Evolutionary conservation across 2,888 invertebrate genomes (phyloP).

Genomic region (Phortica okadai): DNA sequence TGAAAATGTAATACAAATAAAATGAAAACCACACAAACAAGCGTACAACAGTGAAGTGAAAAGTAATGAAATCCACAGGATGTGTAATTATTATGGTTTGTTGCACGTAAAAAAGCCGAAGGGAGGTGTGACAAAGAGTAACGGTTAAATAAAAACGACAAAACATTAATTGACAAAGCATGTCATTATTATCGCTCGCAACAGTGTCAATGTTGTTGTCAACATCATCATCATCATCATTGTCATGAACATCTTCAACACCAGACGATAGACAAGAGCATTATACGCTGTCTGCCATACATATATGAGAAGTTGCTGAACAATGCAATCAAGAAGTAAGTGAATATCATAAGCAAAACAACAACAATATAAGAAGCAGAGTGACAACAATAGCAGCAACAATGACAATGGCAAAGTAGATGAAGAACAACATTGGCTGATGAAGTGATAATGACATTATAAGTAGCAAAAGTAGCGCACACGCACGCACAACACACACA

Average conservation of each 20-base stretch:
- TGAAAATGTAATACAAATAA: no score
- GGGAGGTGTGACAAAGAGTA: no score
- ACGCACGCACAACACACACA: neutral
- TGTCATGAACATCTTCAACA: neutral
- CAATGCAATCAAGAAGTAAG: slow-evolving; percentile 22
- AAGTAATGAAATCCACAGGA: neutral
- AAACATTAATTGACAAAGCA: slow-evolving; percentile 56
- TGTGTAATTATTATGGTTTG: neutral
- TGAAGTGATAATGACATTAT: slow-evolving; percentile 69
- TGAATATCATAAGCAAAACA: slow-evolving; percentile 29
- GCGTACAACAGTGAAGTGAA: no score
- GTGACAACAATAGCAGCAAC: no score
- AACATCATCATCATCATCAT: neutral
- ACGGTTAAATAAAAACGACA: neutral
- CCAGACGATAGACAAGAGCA: slow-evolving; percentile 13
- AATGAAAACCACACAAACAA: no score
- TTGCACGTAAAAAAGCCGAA: no score
- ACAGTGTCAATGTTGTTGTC: neutral
- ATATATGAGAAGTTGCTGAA: slow-evolving; percentile 23
- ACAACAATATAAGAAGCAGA: neutral
- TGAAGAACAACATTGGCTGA: slow-evolving; percentile 52
- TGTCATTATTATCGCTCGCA: slow-evolving; percentile 43
- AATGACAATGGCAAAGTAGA: neutral
- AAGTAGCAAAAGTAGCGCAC: slow-evolving; percentile 15
- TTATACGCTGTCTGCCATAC: slow-evolving; percentile 39